phyloP scores from a whole-genome alignment of 2,888 invertebrate genomes.

The Tenthredo distinguenda region DNA sequence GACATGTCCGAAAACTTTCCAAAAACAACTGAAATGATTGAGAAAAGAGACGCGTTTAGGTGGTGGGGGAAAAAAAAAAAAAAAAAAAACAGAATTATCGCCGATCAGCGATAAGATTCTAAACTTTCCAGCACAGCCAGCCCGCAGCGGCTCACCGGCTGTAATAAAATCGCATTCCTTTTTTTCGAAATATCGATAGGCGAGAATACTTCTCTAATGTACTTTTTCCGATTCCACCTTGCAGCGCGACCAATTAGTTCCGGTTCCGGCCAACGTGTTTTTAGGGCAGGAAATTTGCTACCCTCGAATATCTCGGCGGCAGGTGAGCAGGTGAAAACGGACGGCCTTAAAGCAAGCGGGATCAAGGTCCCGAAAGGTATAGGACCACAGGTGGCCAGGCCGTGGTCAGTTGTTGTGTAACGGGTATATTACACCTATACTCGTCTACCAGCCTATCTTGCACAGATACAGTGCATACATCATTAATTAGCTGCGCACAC shows the following conservation, averaged over 20 bases:
- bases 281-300: background rate
- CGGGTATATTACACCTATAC: background rate
- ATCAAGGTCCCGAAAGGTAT: constrained; percentile 26
- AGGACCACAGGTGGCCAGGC: constrained; percentile 19
- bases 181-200: background rate
- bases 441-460: background rate
- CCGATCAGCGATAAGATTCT: background rate
- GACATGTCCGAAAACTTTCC: background rate
- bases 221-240: background rate
- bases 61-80: too few species aligned
- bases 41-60: background rate
- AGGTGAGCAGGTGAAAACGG: constrained; percentile 42
- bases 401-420: background rate
- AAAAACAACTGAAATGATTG: background rate
- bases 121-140: background rate
- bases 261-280: background rate
- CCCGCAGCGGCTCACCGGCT: background rate
- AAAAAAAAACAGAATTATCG: background rate
- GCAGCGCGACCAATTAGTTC: constrained; percentile 24
- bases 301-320: constrained; percentile 10
- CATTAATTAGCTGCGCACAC: too few species aligned
- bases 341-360: constrained; percentile 6
- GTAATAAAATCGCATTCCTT: background rate
- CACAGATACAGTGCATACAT: background rate
- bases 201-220: background rate